Percentiles rank a stretch among this genome's conserved stretches.
phyloP scores from a whole-genome alignment of 2,797 vertebrate species.

The Acropternis orthonyx region DNA sequence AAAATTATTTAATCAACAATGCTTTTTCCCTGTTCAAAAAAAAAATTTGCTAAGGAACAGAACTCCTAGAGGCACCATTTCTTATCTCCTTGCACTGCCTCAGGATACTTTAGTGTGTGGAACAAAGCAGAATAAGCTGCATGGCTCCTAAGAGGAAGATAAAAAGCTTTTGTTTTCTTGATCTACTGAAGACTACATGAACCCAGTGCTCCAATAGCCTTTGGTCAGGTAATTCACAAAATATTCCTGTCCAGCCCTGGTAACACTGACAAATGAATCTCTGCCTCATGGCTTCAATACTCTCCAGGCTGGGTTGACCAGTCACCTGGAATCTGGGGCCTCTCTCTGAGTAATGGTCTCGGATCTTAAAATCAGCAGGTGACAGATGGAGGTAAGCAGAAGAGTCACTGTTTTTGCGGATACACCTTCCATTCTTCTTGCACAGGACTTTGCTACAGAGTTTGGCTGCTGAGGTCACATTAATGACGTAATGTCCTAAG shows the following conservation, averaged over 20 bases:
- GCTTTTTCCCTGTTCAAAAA: not conserved
- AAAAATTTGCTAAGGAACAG: not conserved
- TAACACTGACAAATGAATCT: constrained; percentile 90
- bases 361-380: constrained; percentile 80
- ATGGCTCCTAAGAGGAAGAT: constrained; percentile 13
- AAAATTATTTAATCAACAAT: not conserved
- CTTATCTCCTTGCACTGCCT: not conserved
- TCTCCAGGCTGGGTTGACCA: constrained; percentile 75
- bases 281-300: constrained; percentile 82
- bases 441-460: constrained; percentile 89
- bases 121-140: constrained; percentile 14
- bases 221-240: constrained; percentile 83
- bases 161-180: not conserved
- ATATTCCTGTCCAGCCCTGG: constrained; percentile 86
- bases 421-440: constrained; percentile 86
- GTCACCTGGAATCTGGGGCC: constrained; percentile 75
- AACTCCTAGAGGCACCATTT: not conserved
- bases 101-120: not conserved
- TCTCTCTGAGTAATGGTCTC: not conserved
- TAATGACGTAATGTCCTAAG: constrained; percentile 87
- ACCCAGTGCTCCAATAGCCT: not conserved
- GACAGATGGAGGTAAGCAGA: constrained; percentile 84
- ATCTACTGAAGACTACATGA: not conserved
- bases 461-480: constrained; percentile 88
- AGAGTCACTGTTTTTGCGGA: constrained; percentile 81